Evolutionary conservation across 1,140 invertebrate species (phyloP), one percentile per base, ranked within the genome.

Genomic region (Neotoxoptera formosana): DNA sequence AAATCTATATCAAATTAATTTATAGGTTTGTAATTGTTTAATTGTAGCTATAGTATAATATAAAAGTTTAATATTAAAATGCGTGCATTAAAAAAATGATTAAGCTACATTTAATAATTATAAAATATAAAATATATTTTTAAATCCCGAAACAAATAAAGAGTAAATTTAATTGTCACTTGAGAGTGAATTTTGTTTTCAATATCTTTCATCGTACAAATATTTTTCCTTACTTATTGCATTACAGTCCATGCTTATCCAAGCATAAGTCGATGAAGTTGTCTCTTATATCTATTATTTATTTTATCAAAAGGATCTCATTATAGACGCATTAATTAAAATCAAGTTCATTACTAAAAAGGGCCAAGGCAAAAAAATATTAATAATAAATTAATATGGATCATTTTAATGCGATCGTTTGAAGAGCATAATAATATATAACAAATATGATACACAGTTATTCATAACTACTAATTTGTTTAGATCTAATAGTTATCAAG

Each of bases 341-440:
- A 88, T 51, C 86, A n/a, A 88, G 7, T 51, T 21, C 7, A n/a
- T 88, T 51, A 88, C 34, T 51, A 2, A 48, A 88, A 88, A 88
- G 47, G 34, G 2, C 30, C 17, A 34, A 21, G 30, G 30, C 1
- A 17, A 51, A 88, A 7, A 2, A 34, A 51, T 88, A 7, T 21
- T 51, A 88, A 34, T 88, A 88, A 88, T 53, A 41, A 86, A 86
- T 88, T 34, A n/a, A 88, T 88, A 88, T 48, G 30, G 30, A 87
- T 30, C 1, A 48, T n/a, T 87, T 17, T 45, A 87, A 48, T 45
- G 14, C 41, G 7, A 87, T 87, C 41, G 17, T 7, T 1, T n/a
- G 9, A 20, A n/a, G 6, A 87, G n/a, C 14, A 87, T 48, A 87
- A n/a, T 30, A 23, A 23, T 30, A 41, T 83, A 83, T 45, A 30